Percentiles rank a stretch among this genome's conserved stretches.
These are phyloP conservation scores for Cotesia vestalis DNA, from an alignment of 1,140 invertebrate species.

Conservation along the genomic window DNA sequence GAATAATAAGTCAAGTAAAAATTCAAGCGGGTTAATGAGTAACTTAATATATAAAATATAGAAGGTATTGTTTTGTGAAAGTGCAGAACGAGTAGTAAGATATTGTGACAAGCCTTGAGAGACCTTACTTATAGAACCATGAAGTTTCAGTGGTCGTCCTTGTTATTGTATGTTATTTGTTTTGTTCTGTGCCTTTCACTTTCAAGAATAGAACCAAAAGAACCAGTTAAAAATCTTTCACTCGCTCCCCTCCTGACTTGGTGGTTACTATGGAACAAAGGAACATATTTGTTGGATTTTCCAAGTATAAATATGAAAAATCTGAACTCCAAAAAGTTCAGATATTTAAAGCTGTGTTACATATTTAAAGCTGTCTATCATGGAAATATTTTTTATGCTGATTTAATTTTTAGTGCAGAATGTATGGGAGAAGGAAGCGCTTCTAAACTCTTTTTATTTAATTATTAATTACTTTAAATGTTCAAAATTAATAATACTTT, in stretches of 20 bases:
- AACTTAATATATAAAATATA: constrained; percentile 37
- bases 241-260: constrained; percentile 34
- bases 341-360: no score
- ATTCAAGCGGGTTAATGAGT: constrained; percentile 19
- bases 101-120: constrained; percentile 51
- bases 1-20: not conserved
- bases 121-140: constrained; percentile 53
- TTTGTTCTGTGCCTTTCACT: constrained; percentile 64
- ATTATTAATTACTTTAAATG: no score
- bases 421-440: no score
- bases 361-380: no score
- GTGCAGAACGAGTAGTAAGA: constrained; percentile 40
- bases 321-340: not conserved
- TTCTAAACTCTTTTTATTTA: no score
- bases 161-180: constrained; percentile 61
- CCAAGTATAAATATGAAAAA: constrained; percentile 9
- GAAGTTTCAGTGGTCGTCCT: constrained; percentile 62
- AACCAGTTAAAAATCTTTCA: constrained; percentile 57
- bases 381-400: no score
- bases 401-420: no score
- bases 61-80: constrained; percentile 32
- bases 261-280: constrained; percentile 36
- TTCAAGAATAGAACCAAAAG: constrained; percentile 54
- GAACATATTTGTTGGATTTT: constrained; percentile 3
- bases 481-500: no score